Evolutionary conservation across 2,888 invertebrate genomes (phyloP).

Genomic region (Archips crataeganus): DNA sequence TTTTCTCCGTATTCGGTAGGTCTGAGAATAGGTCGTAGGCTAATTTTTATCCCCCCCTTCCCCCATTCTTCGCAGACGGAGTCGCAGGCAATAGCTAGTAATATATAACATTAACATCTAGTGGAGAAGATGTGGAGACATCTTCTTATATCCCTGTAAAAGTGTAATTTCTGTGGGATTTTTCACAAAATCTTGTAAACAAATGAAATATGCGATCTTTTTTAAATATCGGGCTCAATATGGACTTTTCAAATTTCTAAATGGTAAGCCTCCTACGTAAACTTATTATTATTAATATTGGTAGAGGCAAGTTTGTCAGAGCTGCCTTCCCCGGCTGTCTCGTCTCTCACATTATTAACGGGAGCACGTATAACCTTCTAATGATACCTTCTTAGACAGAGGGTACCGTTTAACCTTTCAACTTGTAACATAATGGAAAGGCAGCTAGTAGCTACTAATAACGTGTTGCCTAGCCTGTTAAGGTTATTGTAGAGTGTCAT

Average conservation of each 20-base stretch:
- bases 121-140: too few species aligned
- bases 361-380: slow-evolving; percentile 21
- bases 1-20: too few species aligned
- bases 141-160: too few species aligned
- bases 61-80: too few species aligned
- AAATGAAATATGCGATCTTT: too few species aligned
- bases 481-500: slow-evolving; percentile 51
- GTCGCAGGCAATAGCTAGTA: too few species aligned
- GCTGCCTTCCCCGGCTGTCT: slow-evolving; percentile 2
- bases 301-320: not conserved
- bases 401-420: slow-evolving; percentile 32
- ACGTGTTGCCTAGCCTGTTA: slow-evolving; percentile 20
- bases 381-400: slow-evolving; percentile 19
- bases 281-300: not conserved
- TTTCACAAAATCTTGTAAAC: too few species aligned
- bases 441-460: slow-evolving; percentile 21
- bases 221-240: too few species aligned
- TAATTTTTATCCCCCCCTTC: too few species aligned
- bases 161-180: too few species aligned
- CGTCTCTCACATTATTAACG: slow-evolving; percentile 20
- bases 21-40: too few species aligned
- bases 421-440: slow-evolving; percentile 25
- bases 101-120: too few species aligned
- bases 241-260: not conserved
- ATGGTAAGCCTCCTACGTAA: not conserved